Percentiles rank a stretch among this genome's conserved stretches.
Conservation (phyloP, 2,113 vertebrate genomes). For the Recurvirostra avosetta region DNA sequence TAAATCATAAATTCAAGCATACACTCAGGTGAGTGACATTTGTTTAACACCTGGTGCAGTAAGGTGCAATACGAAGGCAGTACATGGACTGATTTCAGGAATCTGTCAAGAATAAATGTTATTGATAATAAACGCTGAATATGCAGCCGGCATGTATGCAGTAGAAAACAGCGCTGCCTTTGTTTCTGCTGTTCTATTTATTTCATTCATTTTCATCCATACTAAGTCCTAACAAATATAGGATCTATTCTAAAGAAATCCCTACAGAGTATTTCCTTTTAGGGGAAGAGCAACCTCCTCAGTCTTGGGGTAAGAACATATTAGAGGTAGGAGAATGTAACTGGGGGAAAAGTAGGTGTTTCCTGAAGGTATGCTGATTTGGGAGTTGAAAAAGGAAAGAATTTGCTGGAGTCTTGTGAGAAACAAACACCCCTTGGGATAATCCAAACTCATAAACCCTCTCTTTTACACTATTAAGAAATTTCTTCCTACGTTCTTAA, state of each 20-base stretch:
- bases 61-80: not conserved
- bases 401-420: slow-evolving; percentile 25
- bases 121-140: not conserved
- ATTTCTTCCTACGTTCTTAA: slow-evolving; percentile 1
- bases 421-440: not conserved
- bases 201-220: not conserved
- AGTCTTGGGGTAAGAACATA: not conserved
- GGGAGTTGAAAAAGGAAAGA: slow-evolving; percentile 6
- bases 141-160: not conserved
- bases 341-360: not conserved
- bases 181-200: not conserved
- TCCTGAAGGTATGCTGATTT: not conserved
- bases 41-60: not conserved
- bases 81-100: not conserved
- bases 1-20: not conserved
- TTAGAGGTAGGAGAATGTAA: not conserved
- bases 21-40: not conserved
- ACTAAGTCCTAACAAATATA: not conserved
- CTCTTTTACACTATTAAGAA: not conserved
- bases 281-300: not conserved
- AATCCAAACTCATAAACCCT: slow-evolving; percentile 15
- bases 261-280: not conserved
- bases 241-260: not conserved
- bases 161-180: not conserved
- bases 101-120: not conserved